A percentile compares a stretch with the other conserved stretches of the same genome.
phyloP scores from a whole-genome alignment of 2,113 vertebrate genomes.

The Plestiodon gilberti region DNA sequence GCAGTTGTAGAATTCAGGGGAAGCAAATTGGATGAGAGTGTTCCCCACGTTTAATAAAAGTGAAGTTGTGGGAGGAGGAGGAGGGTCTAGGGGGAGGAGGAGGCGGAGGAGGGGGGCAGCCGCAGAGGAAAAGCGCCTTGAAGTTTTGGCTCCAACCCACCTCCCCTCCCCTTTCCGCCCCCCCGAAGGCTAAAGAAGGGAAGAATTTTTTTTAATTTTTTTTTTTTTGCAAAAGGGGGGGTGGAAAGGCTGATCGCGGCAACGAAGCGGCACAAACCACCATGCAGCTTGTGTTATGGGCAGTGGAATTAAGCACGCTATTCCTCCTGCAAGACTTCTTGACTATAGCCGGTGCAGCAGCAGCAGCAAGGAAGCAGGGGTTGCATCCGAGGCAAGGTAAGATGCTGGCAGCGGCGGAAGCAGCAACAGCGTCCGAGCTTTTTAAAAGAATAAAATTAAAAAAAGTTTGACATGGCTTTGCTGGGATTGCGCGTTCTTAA shows the following conservation, averaged over 20 bases:
- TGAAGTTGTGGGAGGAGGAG: constrained; percentile 23
- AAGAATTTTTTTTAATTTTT: not conserved
- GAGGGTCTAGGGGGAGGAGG: not conserved
- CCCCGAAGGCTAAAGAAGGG: constrained; percentile 43
- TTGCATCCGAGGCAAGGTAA: constrained; percentile 89
- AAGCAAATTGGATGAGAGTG: not conserved
- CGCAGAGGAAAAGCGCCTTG: not conserved
- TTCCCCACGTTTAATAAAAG: constrained; percentile 25
- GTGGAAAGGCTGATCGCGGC: constrained; percentile 68
- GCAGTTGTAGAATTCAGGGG: constrained; percentile 10
- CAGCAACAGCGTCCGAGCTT: not conserved
- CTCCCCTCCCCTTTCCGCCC: not conserved
- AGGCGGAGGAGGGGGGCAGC: not conserved
- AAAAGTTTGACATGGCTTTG: not conserved
- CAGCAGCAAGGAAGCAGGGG: constrained; percentile 76
- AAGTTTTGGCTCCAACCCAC: constrained; percentile 11
- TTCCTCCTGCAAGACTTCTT: constrained; percentile 82
- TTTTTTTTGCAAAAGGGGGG: constrained; percentile 15
- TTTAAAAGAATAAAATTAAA: not conserved
- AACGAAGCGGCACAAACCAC: constrained; percentile 79
- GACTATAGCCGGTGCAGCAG: constrained; percentile 70
- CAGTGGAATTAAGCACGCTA: constrained; percentile 85
- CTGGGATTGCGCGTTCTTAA: not conserved
- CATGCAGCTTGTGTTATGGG: constrained; percentile 96
- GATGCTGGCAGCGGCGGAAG: constrained; percentile 32